Percentiles rank a stretch among this genome's conserved stretches.
Conservation (phyloP, 1,140 invertebrate species). For the Anastatus disparis region DNA sequence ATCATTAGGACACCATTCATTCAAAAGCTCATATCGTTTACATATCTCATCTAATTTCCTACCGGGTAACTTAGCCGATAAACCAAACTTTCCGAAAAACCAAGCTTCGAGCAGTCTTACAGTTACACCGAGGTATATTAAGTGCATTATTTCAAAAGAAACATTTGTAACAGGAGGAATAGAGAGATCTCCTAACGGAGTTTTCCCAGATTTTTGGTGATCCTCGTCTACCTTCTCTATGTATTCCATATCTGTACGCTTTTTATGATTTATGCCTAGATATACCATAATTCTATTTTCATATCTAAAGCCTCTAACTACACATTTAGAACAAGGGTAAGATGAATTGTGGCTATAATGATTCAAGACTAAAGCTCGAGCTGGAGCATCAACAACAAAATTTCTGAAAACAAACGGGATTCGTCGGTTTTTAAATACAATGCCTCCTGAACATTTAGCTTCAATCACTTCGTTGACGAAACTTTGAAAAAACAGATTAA, state of each 20-base stretch:
- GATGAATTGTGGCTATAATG: neutral
- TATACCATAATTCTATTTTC: too few relatives aligned
- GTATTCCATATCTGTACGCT: neutral
- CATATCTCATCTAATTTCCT: too few relatives aligned
- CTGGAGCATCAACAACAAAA: constrained; percentile 18
- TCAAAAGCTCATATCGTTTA: too few relatives aligned
- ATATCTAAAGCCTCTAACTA: constrained; percentile 1
- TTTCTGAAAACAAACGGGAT: neutral
- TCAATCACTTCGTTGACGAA: neutral
- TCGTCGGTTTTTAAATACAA: neutral
- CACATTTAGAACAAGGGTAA: constrained; percentile 31
- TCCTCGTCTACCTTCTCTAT: neutral
- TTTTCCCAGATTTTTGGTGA: constrained; percentile 6
- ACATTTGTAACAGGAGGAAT: neutral
- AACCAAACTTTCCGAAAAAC: too few relatives aligned
- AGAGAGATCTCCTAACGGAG: neutral
- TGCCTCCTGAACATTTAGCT: neutral
- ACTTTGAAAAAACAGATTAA: neutral
- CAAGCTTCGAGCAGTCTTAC: too few relatives aligned
- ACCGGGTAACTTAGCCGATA: too few relatives aligned
- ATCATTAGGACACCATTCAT: too few relatives aligned
- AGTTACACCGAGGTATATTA: neutral
- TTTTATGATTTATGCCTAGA: too few relatives aligned
- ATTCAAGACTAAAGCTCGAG: constrained; percentile 18
- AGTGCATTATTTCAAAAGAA: neutral